Conservation (phyloP, 2,888 invertebrate genomes). For the Philaethria dido region DNA sequence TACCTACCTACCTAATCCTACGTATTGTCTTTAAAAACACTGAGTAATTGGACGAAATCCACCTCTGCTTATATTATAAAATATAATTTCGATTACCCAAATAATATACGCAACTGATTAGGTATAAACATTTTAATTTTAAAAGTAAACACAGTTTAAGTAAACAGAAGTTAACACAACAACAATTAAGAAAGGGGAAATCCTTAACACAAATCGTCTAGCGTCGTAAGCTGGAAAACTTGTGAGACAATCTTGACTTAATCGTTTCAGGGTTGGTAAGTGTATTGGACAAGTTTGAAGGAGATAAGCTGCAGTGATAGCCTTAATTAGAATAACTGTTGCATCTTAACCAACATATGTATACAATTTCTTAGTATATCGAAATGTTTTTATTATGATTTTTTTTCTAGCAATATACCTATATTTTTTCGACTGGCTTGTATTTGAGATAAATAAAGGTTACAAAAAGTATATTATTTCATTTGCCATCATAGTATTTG, state of each 20-base stretch:
- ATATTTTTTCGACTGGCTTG: no score
- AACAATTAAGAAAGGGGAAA: slow-evolving; percentile 30
- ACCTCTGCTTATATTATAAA: no score
- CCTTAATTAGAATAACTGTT: slow-evolving; percentile 21
- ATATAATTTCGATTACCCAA: no score
- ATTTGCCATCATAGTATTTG: no score
- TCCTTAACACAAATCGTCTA: slow-evolving; percentile 37
- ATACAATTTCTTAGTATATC: not conserved
- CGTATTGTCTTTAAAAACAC: no score
- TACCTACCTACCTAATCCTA: no score
- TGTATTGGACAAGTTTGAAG: slow-evolving; percentile 40
- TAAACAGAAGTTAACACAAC: slow-evolving; percentile 26
- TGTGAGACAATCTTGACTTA: slow-evolving; percentile 40
- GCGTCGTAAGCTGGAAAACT: slow-evolving; percentile 36
- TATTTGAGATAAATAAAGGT: no score
- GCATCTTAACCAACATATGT: not conserved
- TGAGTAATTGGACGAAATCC: no score
- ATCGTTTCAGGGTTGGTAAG: slow-evolving; percentile 37
- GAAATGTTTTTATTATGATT: not conserved
- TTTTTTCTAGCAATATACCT: not conserved
- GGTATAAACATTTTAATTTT: no score
- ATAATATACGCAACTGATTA: no score
- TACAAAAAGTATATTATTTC: no score
- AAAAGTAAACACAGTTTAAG: not conserved
- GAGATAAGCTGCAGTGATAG: slow-evolving; percentile 33